Evolutionary conservation across 2,888 invertebrate genomes (phyloP), one percentile per base, ranked within the genome.

Genomic region (Mongoloraphidia duomilia): DNA sequence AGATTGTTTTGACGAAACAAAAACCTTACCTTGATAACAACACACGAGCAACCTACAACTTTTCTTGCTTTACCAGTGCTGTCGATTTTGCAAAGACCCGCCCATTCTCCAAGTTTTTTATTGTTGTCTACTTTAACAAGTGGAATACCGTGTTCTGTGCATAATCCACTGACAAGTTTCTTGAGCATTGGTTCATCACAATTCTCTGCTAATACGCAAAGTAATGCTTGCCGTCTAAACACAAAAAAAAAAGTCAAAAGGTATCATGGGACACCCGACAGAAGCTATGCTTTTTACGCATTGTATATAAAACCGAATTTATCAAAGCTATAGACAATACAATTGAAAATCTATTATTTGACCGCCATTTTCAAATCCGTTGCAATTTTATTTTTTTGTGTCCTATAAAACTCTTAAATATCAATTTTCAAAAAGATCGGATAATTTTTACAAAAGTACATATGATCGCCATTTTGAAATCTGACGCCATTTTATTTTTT

Each of bases 61-160:
- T 99, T 99, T 60, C 98, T 82, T 53, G 98, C 94, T 68, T 97
- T 97, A 63, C 98, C 98, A 60, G 96, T 94, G 65, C 90, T 94
- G 76, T 99, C 98, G 64, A 97, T 93, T 76, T 98, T 98, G 76
- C 98, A 98, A 52, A 98, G 81, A 57, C 98, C 98, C 44, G 95
- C 91, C 96, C 97, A 97, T 76, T 99, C 98, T 44, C 98, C 98
- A 49, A 98, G 79, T 67, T 95, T 95, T 74, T 97, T 97, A 76
- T 96, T 97, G 71, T 95, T 94, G 68, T 97, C 96, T 45, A 98
- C 95, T 75, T 90, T 91, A 57, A 98, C 85, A 54, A 99, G 77
- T 52, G 96, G 93, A 66, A 99, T 98, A 67, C 90, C 87, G 72
- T 98, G 98, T 72, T 97, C 96, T 56, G 93, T 90, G 75, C 98